These are phyloP conservation scores for Anorthoa munda DNA, from an alignment of 2,888 invertebrate species.

Conservation along the genomic window DNA sequence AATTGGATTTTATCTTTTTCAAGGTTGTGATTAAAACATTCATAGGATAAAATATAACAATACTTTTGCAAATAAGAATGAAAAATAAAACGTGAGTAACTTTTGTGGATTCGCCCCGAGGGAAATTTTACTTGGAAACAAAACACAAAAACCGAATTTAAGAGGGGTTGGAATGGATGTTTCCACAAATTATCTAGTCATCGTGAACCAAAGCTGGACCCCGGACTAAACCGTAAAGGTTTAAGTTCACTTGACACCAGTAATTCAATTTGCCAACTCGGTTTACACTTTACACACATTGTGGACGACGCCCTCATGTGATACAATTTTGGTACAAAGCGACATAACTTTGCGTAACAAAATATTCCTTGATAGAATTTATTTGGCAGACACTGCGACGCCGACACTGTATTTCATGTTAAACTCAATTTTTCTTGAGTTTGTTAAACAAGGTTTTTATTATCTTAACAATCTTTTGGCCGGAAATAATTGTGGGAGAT, in stretches of 20 bases:
- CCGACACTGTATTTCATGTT: conserved; percentile 55
- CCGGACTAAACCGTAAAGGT: conserved; percentile 15
- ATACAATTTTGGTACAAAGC: conserved; percentile 59
- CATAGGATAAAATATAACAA: not conserved
- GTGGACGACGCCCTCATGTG: conserved; percentile 43
- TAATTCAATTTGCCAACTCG: conserved; percentile 71
- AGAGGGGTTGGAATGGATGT: not conserved
- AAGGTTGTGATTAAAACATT: conserved; percentile 15
- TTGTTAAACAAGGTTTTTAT: conserved; percentile 58
- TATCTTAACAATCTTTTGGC: conserved; percentile 50
- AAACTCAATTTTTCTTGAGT: conserved; percentile 61
- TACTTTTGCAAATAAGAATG: conserved; percentile 5
- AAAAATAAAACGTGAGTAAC: conserved; percentile 58
- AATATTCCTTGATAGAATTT: conserved; percentile 63
- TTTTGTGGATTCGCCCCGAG: conserved; percentile 65
- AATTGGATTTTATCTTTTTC: not conserved
- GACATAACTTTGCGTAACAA: conserved; percentile 64
- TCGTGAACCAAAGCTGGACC: conserved; percentile 6
- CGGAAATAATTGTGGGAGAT: conserved; percentile 47
- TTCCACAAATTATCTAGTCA: conserved; percentile 25
- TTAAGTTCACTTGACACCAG: conserved; percentile 62
- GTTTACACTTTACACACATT: conserved; percentile 68
- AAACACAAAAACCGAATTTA: conserved; percentile 50
- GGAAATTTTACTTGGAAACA: conserved; percentile 70
- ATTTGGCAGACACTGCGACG: conserved; percentile 70